Percentiles rank a stretch among this genome's conserved stretches.
Evolutionary conservation across 2,113 vertebrate genomes (phyloP).

Genomic region (Gnathochromis pfefferi): DNA sequence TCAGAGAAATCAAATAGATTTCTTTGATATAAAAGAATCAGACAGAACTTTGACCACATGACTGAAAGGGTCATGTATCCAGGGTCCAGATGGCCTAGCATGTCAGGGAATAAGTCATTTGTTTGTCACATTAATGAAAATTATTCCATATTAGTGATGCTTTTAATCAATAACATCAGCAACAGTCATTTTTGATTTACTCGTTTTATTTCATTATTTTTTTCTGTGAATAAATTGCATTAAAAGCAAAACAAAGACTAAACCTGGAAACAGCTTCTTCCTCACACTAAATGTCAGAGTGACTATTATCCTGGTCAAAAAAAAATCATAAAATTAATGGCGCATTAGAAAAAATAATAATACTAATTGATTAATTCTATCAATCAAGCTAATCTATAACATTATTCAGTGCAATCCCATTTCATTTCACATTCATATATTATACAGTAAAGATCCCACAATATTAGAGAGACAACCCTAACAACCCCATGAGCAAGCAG

Average conservation of each 20-base stretch:
- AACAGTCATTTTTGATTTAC: neutral
- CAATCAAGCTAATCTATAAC: neutral
- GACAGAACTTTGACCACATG: neutral
- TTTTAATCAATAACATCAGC: neutral
- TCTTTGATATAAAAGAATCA: neutral
- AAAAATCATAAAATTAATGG: neutral
- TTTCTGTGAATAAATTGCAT: neutral
- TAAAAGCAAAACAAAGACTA: neutral
- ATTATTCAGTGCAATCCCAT: neutral
- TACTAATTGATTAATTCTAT: neutral
- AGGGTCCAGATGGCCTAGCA: neutral
- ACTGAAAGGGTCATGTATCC: accelerated
- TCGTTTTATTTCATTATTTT: neutral
- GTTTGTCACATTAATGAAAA: neutral
- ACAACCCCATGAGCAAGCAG: neutral
- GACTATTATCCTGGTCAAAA: neutral
- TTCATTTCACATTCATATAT: neutral
- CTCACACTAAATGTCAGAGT: neutral
- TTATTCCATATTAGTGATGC: neutral
- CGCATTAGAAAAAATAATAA: neutral
- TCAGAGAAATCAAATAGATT: neutral
- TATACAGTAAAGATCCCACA: neutral
- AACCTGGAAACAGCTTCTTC: neutral
- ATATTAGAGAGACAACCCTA: neutral
- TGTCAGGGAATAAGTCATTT: neutral